These are phyloP conservation scores for Nyctibius bracteatus DNA, from an alignment of 2,113 vertebrate species.

Conservation along the genomic window DNA sequence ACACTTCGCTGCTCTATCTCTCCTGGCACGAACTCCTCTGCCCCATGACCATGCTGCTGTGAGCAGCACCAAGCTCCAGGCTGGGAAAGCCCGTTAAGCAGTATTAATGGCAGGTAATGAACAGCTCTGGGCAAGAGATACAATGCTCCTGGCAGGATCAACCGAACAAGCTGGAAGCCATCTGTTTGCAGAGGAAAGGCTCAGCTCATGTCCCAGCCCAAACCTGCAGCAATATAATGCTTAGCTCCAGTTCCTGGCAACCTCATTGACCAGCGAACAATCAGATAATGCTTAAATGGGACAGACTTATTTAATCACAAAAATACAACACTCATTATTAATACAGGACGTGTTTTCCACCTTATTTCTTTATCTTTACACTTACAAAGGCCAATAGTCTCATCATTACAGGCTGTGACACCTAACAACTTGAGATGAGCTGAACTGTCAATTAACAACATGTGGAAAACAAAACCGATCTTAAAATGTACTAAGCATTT, in stretches of 20 bases:
- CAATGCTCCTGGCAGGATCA: background rate
- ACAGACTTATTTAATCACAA: background rate
- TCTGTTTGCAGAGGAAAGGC: background rate
- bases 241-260: background rate
- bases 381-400: background rate
- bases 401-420: background rate
- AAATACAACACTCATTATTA: background rate
- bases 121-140: background rate
- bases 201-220: background rate
- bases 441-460: background rate
- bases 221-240: background rate
- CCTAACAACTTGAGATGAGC: background rate
- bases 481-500: background rate
- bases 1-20: conserved; percentile 45
- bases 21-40: conserved; percentile 17
- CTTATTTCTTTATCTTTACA: background rate
- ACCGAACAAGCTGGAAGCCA: background rate
- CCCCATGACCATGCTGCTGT: background rate
- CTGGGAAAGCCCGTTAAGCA: background rate
- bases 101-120: background rate
- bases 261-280: background rate
- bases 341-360: background rate
- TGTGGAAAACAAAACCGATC: background rate
- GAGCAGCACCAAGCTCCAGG: background rate
- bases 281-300: background rate